These are phyloP conservation scores for Catharus ustulatus DNA, from an alignment of 2,797 vertebrate species.

Conservation along the genomic window DNA sequence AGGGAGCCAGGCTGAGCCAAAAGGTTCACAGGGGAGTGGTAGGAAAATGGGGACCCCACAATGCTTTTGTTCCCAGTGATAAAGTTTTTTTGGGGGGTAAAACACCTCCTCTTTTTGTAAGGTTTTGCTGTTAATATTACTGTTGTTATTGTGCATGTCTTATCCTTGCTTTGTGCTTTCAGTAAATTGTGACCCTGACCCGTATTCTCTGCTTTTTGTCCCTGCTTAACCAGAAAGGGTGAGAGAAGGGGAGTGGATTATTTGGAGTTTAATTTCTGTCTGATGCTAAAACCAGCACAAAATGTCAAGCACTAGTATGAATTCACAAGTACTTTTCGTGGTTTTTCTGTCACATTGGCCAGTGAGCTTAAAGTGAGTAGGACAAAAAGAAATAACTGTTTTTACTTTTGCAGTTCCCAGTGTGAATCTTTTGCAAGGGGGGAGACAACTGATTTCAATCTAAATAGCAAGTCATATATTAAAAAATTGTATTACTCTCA, in stretches of 20 bases:
- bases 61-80: fast-evolving
- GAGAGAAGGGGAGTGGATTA: not conserved
- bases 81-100: not conserved
- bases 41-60: too few species aligned
- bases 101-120: not conserved
- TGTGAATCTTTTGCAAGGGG: not conserved
- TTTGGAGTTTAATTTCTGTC: not conserved
- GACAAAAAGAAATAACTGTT: not conserved
- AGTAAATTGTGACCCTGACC: fast-evolving
- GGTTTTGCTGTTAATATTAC: not conserved
- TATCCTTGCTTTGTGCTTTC: not conserved
- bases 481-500: not conserved
- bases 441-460: not conserved
- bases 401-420: not conserved
- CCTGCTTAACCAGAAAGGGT: not conserved
- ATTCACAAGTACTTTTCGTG: not conserved
- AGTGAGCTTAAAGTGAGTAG: not conserved
- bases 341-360: not conserved
- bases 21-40: fast-evolving
- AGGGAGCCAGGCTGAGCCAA: fast-evolving
- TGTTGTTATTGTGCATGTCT: fast-evolving
- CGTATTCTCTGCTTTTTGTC: not conserved
- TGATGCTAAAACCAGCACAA: not conserved
- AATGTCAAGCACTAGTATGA: not conserved
- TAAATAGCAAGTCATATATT: not conserved